Evolutionary conservation across 2,888 invertebrate genomes (phyloP).

Genomic region (Caenorhabditis parvicauda): DNA sequence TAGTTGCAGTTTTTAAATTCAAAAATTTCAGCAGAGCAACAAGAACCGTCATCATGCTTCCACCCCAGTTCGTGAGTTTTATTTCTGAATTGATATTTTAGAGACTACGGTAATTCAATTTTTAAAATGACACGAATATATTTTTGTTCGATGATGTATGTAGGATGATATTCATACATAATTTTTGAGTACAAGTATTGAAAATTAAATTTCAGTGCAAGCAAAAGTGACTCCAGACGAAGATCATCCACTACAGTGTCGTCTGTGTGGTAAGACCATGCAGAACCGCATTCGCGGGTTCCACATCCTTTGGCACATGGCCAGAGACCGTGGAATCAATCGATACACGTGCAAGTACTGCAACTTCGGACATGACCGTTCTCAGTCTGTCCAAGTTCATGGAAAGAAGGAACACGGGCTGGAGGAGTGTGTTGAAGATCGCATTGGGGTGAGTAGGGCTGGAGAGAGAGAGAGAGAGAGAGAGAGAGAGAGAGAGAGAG

Average conservation of each 20-base stretch:
- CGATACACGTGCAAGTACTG: constrained; percentile 58
- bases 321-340: constrained; percentile 58
- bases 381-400: constrained; percentile 57
- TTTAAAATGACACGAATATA: constrained; percentile 11
- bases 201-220: background rate
- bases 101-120: too few species aligned
- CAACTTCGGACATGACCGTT: constrained; percentile 58
- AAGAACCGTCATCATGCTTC: too few species aligned
- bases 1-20: too few species aligned
- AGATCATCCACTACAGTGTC: constrained; percentile 57
- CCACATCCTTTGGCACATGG: constrained; percentile 61
- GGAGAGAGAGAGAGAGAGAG: too few species aligned
- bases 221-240: constrained; percentile 34
- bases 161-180: background rate
- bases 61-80: too few species aligned
- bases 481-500: background rate
- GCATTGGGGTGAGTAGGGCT: constrained; percentile 37
- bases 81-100: too few species aligned
- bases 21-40: too few species aligned
- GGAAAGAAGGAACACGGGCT: constrained; percentile 57
- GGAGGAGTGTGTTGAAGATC: constrained; percentile 54
- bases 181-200: background rate
- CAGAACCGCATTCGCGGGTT: constrained; percentile 58
- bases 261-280: constrained; percentile 58
- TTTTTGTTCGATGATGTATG: background rate